These are phyloP conservation scores for Datnioides undecimradiatus DNA, from an alignment of 2,113 vertebrate genomes.

Conservation along the genomic window DNA sequence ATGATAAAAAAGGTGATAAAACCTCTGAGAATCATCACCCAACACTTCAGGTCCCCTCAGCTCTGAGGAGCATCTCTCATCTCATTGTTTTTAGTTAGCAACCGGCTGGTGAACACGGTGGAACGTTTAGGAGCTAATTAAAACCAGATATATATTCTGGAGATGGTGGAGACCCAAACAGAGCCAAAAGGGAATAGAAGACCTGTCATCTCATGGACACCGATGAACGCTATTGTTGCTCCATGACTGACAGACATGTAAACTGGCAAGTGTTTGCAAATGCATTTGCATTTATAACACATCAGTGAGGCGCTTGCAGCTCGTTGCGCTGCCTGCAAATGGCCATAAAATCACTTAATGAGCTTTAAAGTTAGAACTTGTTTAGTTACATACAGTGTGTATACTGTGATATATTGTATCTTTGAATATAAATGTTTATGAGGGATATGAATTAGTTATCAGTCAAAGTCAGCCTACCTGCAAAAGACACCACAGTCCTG, in stretches of 20 bases:
- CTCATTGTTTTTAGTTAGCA: background rate
- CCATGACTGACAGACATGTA: background rate
- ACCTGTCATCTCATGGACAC: background rate
- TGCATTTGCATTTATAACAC: background rate
- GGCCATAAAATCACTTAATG: background rate
- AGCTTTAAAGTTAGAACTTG: background rate
- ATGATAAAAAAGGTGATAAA: background rate
- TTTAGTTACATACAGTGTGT: background rate
- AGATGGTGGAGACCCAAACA: background rate
- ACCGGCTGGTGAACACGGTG: background rate
- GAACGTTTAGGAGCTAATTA: background rate
- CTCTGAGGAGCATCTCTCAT: too few relatives aligned
- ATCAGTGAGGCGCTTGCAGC: background rate
- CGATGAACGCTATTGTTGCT: background rate
- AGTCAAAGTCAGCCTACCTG: too few relatives aligned
- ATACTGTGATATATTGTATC: background rate
- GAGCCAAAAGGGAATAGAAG: background rate
- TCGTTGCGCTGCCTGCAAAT: background rate
- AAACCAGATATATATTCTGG: background rate
- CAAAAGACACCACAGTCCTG: too few relatives aligned
- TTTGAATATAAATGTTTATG: too few relatives aligned
- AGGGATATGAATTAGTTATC: too few relatives aligned
- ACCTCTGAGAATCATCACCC: background rate
- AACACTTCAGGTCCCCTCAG: too few relatives aligned
- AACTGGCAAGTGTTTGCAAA: background rate